These are phyloP conservation scores for Trachelus troglodyta DNA, from an alignment of 2,888 invertebrate species.

Conservation along the genomic window DNA sequence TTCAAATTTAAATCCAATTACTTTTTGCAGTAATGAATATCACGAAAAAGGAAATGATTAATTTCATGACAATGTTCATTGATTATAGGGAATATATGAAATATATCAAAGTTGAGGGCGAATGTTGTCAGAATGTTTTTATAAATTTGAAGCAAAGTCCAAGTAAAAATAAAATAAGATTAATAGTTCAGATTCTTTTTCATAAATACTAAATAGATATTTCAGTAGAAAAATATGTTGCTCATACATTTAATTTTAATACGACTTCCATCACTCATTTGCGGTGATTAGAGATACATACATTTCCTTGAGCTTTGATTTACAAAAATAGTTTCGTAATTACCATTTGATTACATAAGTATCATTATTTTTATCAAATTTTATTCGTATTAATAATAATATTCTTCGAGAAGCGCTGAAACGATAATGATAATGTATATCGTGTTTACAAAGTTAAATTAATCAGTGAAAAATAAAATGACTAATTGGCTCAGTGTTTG, in stretches of 20 bases:
- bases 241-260: too few species aligned
- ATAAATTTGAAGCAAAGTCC: background rate
- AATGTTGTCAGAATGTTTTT: background rate
- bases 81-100: background rate
- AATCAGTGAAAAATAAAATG: background rate
- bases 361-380: too few species aligned
- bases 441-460: background rate
- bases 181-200: background rate
- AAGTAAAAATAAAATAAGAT: background rate
- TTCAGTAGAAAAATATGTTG: too few species aligned
- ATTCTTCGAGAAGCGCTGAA: background rate
- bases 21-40: background rate
- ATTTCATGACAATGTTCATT: background rate
- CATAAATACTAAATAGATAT: background rate
- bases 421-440: background rate
- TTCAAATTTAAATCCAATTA: background rate
- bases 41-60: background rate
- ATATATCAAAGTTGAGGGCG: background rate
- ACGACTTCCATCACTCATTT: too few species aligned
- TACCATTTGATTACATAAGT: background rate
- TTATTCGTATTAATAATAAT: too few species aligned
- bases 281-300: background rate
- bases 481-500: background rate
- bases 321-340: background rate
- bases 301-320: background rate